A percentile compares a stretch with the other conserved stretches of the same genome.
Evolutionary conservation across 2,113 vertebrate species (phyloP).

Genomic region (Mus pahari): DNA sequence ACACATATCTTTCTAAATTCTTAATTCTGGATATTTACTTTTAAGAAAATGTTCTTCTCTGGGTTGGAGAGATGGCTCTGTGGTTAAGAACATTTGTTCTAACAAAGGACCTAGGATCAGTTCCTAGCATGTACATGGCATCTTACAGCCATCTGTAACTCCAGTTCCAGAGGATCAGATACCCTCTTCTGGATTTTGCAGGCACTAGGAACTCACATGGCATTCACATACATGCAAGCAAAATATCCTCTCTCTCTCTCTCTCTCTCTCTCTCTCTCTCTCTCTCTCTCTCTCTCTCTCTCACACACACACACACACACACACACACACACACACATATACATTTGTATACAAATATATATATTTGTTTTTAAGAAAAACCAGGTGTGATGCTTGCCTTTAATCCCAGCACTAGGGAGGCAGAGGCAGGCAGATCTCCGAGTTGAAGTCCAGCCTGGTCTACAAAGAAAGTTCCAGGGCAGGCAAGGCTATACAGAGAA

Average conservation of each 20-base stretch:
- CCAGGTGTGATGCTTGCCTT: background rate
- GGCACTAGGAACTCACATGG: background rate
- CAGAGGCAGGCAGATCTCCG: background rate
- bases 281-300: too few species aligned
- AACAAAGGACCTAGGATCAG: background rate
- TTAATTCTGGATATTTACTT: slow-evolving; percentile 7
- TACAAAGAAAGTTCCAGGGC: background rate
- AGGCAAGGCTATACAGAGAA: background rate
- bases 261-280: too few species aligned
- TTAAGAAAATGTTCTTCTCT: slow-evolving; percentile 23
- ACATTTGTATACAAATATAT: too few species aligned
- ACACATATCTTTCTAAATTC: background rate
- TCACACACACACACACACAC: background rate
- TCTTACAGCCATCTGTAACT: background rate
- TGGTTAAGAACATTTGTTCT: background rate
- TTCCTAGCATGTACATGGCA: background rate
- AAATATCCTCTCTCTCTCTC: too few species aligned
- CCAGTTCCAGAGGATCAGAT: too few species aligned
- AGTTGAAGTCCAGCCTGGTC: background rate
- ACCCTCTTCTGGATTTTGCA: background rate
- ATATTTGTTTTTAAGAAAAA: background rate
- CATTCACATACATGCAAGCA: too few species aligned
- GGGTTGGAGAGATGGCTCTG: background rate
- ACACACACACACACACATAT: too few species aligned
- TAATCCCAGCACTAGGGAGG: background rate